Base-by-base conservation (phyloP, 2,888 invertebrate species). In the Hyposoter dolosus region DNA sequence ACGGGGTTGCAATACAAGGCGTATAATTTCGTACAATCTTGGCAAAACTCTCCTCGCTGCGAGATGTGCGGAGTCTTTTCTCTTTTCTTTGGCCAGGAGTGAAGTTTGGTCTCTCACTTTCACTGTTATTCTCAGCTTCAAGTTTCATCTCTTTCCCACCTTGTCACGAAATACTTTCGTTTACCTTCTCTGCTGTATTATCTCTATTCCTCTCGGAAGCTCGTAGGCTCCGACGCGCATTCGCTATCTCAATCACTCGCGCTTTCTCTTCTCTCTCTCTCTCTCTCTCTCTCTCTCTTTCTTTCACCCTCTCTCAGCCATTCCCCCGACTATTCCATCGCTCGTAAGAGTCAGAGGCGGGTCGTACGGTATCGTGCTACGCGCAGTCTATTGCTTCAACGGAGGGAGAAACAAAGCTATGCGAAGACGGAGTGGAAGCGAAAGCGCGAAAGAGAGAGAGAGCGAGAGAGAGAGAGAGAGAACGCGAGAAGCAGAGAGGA, bases 11-110 rank as follows among this genome's bases (percentile, higher is more conserved):
- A 89, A 90, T 90, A 91, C 90, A 91, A 90, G 90, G 87, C 90
- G 89, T 91, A 90, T 91, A 93, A 92, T 91, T 92, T 92, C 91
- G 90, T 91, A 92, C 90, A 91, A 92, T 93, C 91, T 92, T 90
- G 90, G 88, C 84, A 89, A 87, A 90, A 90, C 88, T 74, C 83
- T 76, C 65, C 84, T 83, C 47, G 74, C 76, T 53, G 28, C 66
- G 72, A 74, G 78, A 56, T 77, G 76, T 66, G 56, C 66, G 43
- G 79, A 78, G 56, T 81, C 53, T 72, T 84, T 77, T 74, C 75
- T 71, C 35, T 19, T 68, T 82, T 80, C 75, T 60, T 72, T 60
- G 19, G 3, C 5, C 35, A 15, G 40, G 40, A 40, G 40, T 23
- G 35, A 40, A 50, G 56, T 78, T 78, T 53, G 47, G 66, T 82